Evolutionary conservation across 2,113 vertebrate species (phyloP), one percentile per base, ranked within the genome.

Genomic region (Hystrix brachyura): DNA sequence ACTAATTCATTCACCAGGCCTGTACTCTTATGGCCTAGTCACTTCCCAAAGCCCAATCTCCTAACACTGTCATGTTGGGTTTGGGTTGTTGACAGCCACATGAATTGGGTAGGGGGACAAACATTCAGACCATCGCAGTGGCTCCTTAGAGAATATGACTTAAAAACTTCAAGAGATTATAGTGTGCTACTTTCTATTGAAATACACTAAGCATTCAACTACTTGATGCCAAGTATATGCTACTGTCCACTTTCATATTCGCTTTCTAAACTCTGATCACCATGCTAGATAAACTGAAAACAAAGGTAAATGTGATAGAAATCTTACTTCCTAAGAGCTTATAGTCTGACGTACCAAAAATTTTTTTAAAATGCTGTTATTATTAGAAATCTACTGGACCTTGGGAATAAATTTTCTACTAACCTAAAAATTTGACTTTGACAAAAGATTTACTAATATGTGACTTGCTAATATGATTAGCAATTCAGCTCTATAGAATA

Each of bases 351-450:
- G 57, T 23, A 38, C 48, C 51, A 94, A 88, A 84, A 93, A 64
- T n/a, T n/a, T 59, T 71, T n/a, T 48, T 12, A 25, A 81, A 81
- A 81, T 69, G 55, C 46, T 51, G 1, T 95, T 64, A 93, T 65
- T 86, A 60, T 82, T 78, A 90, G 32, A 53, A 17, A 72, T 25
- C 32, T 59, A 51, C 23, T 83, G 21, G 38, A 7, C 81, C 34
- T 91, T 85, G 38, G 25, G 86, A 8, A 82, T 83, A 53, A 34
- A 92, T 93, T 87, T 97, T 78, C 46, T 82, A n/a, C 55, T 86
- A 62, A 57, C 29, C 51, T 74, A 89, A 59, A 46, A 78, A 64
- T 79, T 53, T 92, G 14, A 90, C 38, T 65, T 17, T 21, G 4
- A 38, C 15, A 76, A 65, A 5, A 29, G 8, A 34, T 43, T 86